Base-by-base conservation (phyloP, 1,140 invertebrate genomes). In the Drosophila littoralis region DNA sequence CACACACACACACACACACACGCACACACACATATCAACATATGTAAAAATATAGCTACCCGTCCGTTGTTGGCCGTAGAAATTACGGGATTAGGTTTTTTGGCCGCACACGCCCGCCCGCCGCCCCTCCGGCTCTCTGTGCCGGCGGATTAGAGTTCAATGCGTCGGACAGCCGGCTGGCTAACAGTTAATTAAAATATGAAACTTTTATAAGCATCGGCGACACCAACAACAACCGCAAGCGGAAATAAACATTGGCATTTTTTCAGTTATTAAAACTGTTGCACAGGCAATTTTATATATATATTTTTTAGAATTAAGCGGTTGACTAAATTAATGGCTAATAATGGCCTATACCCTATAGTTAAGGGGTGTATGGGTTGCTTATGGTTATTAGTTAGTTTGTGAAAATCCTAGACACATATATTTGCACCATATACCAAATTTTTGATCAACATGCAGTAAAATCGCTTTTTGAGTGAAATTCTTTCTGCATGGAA, bases 21-120 rank as follows among this genome's bases (percentile, higher is more conserved):
- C 22, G 46, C 48, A 59, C 46, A 38, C 33, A 60, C 22, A 43
- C 17, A 15, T 13, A 48, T 15, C 43, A 42, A 13, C 51, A 36
- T 32, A 33, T 60, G 15, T n/a, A 38, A 42, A 45, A 22, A 40
- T 58, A 43, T 43, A 13, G 6, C n/a, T 0, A 52, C 54, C 42
- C 15, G 10, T 2, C 15, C 52, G 50, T 91, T 91, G 88, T 91
- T 91, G 78, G 78, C 76, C 59, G 75, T 91, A 79, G 74, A 91
- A 91, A 90, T 91, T 91, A 91, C 81, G 75, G 83, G 88, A 91
- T 91, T 91, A 91, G 88, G 66, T 75, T 81, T 89, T 81, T 84
- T 81, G 81, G 40, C 51, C 38, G 28, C 22, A 32, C 71, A 36
- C 52, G 15, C 10, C 48, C 8, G 35, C 50, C 45, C 57, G 43